A percentile compares a stretch with the other conserved stretches of the same genome.
Evolutionary conservation across 2,113 vertebrate genomes (phyloP).

Genomic region (Macaca nemestrina): DNA sequence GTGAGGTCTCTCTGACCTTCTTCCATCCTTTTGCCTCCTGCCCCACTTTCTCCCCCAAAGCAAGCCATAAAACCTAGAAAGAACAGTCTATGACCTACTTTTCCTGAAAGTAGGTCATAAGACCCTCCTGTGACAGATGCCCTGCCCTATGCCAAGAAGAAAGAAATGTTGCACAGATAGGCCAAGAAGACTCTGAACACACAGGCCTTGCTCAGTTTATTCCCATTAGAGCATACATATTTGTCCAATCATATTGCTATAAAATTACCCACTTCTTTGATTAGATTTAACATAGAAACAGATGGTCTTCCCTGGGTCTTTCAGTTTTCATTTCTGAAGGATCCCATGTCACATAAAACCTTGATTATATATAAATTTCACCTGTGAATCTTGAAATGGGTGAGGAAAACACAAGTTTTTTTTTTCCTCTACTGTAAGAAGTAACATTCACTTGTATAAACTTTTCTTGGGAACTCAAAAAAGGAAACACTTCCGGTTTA

Average conservation of each 20-base stretch:
- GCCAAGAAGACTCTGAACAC: background rate
- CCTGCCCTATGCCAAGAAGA: background rate
- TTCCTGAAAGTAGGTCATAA: conserved; percentile 28
- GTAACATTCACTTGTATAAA: background rate
- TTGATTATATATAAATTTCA: background rate
- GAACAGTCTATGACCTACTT: conserved; percentile 5
- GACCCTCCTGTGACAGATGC: background rate
- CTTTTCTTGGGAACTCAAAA: background rate
- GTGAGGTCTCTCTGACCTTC: background rate
- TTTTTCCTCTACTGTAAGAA: background rate
- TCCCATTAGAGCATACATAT: background rate
- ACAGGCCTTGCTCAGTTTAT: background rate
- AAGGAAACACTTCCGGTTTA: background rate
- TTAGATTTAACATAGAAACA: background rate
- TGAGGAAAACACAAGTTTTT: background rate
- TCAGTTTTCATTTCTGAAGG: background rate
- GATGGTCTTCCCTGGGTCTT: background rate
- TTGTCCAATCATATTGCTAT: background rate
- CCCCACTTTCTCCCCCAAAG: background rate
- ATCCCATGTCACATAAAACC: background rate
- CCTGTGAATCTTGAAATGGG: background rate
- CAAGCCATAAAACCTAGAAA: background rate
- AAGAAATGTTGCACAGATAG: background rate
- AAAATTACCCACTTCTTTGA: background rate
- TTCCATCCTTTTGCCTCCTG: background rate